Percentiles rank a stretch among this genome's conserved stretches.
These are phyloP conservation scores for Sphaeramia orbicularis DNA, from an alignment of 2,797 vertebrate species.

Conservation along the genomic window DNA sequence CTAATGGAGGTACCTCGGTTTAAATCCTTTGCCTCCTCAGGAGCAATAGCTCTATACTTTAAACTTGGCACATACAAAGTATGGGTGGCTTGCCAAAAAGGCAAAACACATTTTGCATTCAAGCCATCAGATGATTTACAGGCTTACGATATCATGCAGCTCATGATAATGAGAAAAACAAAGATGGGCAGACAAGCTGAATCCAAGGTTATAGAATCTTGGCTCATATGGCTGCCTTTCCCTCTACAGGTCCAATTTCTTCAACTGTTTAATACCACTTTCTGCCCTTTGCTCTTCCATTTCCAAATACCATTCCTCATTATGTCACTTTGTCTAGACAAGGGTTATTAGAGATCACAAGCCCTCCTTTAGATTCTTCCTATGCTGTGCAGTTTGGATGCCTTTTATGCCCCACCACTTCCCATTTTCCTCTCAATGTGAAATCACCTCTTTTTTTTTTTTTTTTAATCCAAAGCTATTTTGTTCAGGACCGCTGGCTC, in stretches of 20 bases:
- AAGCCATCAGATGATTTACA: constrained; percentile 65
- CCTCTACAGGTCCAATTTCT: constrained; percentile 36
- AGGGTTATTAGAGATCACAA: constrained; percentile 42
- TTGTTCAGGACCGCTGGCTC: constrained; percentile 25
- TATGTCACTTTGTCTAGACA: constrained; percentile 57
- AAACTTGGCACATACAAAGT: constrained; percentile 38
- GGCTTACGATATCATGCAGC: constrained; percentile 46
- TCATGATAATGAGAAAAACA: constrained; percentile 71
- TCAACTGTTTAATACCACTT: constrained; percentile 49
- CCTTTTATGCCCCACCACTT: constrained; percentile 36
- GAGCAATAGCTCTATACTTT: constrained; percentile 47
- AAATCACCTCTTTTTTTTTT: constrained; percentile 30
- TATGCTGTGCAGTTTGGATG: constrained; percentile 19
- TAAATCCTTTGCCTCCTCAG: constrained; percentile 48
- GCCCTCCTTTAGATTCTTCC: constrained; percentile 33
- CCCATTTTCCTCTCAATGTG: constrained; percentile 39
- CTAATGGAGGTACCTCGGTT: constrained; percentile 22
- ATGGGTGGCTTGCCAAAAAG: constrained; percentile 45
- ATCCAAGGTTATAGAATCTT: constrained; percentile 61
- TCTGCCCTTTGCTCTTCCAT: constrained; percentile 51
- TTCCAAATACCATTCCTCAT: constrained; percentile 68
- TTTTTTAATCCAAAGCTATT: constrained; percentile 36
- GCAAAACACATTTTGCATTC: constrained; percentile 58
- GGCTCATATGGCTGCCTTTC: constrained; percentile 13
- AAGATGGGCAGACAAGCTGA: constrained; percentile 65